Base-by-base conservation (phyloP, 2,888 invertebrate species). In the Erebia palarica region DNA sequence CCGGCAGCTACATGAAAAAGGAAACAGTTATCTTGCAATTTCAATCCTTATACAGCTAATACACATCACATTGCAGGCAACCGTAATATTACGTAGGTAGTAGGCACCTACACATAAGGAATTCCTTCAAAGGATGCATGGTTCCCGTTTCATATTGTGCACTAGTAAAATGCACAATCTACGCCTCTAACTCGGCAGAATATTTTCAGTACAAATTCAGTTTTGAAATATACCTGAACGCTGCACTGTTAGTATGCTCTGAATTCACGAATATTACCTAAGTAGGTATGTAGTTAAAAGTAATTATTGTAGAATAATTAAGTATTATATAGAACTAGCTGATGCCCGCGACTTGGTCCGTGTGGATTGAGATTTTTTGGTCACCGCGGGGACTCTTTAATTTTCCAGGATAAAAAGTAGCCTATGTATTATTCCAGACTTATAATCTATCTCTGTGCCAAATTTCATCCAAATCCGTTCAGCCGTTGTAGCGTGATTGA, bases 161-260 rank as follows among this genome's bases (percentile, higher is more conserved):
- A 36, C 9, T 27, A 49, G 63, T 18, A 44, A 63, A 9, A 49
- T 63, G n/a, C 47, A n/a, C n/a, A n/a, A n/a, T 61, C 13, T 44
- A 61, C 47, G 47, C 27, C 18, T 49, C 36, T 7, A 1, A 5
- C 36, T 36, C 7, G 8, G 36, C 7, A 14, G 27, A 63, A 63
- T 42, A 63, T 63, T 63, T 63, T 49, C 21, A 9, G 14, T 49
- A 63, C 21, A 63, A 63, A 63, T 47, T 61, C 13, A 47, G 47
- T 44, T 14, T 27, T 63, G 63, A 18, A 61, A 61, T 47, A 47
- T 18, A 11, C 16, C 16, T 18, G 16, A 18, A 61, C 13, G 27
- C 27, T 36, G 36, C 27, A 16, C 44, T 47, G 44, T 44, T 11
- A n/a, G 44, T n/a, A 47, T 61, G 44, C 61, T 18, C 16, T 61